Percentiles rank a stretch among this genome's conserved stretches.
phyloP scores from a whole-genome alignment of 2,113 vertebrate species.

The Tautogolabrus adspersus region DNA sequence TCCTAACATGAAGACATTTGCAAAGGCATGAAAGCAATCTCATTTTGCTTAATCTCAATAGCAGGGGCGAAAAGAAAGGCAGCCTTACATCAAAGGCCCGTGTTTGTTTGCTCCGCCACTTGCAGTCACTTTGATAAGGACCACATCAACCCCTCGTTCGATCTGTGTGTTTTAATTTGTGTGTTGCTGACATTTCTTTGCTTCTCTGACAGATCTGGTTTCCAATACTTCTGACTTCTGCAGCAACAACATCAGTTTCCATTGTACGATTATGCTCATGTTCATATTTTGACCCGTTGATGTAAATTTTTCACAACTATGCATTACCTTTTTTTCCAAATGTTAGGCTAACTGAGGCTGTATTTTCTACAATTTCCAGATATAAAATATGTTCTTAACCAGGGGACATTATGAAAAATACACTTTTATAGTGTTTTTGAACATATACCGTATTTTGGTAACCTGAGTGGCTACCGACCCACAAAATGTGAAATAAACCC shows the following conservation, averaged over 20 bases:
- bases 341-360: no score
- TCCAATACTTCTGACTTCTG: not conserved
- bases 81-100: conserved; percentile 65
- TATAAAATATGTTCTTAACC: no score
- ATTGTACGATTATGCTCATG: not conserved
- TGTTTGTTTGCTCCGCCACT: conserved; percentile 71
- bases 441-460: no score
- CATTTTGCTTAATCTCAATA: conserved; percentile 65
- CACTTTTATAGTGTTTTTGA: no score
- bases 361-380: no score
- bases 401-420: no score
- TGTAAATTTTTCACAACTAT: not conserved
- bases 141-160: conserved; percentile 45
- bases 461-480: no score
- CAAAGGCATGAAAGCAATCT: conserved; percentile 74
- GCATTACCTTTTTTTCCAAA: no score
- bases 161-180: conserved; percentile 43
- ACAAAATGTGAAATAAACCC: no score
- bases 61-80: conserved; percentile 54
- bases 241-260: not conserved
- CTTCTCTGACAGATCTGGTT: conserved; percentile 21
- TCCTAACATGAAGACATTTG: conserved; percentile 74
- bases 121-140: conserved; percentile 68
- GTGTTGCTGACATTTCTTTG: conserved; percentile 58
- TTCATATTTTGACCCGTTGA: not conserved